Evolutionary conservation across 2,888 invertebrate species (phyloP).

Genomic region (Hyppa rectilinea): DNA sequence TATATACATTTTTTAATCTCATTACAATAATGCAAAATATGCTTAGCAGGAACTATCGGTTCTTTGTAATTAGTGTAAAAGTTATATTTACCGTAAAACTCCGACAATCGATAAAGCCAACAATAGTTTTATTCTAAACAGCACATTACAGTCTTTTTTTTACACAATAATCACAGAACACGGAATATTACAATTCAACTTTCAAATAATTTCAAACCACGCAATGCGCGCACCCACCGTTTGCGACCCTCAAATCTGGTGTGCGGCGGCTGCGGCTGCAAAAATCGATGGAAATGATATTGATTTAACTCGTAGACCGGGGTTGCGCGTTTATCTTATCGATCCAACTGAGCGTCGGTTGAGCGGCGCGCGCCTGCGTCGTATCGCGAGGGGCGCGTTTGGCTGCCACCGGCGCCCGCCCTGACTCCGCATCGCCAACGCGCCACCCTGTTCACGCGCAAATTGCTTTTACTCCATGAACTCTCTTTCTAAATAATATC

Average conservation of each 20-base stretch:
- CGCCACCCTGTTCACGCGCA: conserved; percentile 87
- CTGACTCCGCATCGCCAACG: conserved; percentile 75
- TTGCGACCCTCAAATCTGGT: conserved; percentile 87
- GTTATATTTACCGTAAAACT: conserved; percentile 59
- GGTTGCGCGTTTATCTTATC: conserved; percentile 95
- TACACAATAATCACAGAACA: conserved; percentile 44
- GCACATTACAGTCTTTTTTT: conserved; percentile 20
- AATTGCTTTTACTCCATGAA: conserved; percentile 71
- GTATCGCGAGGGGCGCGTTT: conserved; percentile 76
- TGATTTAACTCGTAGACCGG: conserved; percentile 93
- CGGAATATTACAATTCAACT: conserved; percentile 33
- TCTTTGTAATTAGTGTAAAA: conserved; percentile 37
- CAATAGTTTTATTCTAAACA: conserved; percentile 12
- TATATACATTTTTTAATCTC: too few relatives aligned
- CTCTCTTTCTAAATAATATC: conserved; percentile 18
- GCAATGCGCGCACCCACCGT: conserved; percentile 88
- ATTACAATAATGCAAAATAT: neutral
- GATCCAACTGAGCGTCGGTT: conserved; percentile 89
- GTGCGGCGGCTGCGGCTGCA: conserved; percentile 92
- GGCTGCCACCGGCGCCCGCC: conserved; percentile 74
- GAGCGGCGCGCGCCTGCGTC: conserved; percentile 81
- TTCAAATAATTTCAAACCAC: conserved; percentile 61
- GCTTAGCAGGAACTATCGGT: neutral
- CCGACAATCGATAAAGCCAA: conserved; percentile 43
- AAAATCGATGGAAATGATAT: conserved; percentile 95